Conservation (phyloP, 2,888 invertebrate species). For the Parthenolecanium corni region DNA sequence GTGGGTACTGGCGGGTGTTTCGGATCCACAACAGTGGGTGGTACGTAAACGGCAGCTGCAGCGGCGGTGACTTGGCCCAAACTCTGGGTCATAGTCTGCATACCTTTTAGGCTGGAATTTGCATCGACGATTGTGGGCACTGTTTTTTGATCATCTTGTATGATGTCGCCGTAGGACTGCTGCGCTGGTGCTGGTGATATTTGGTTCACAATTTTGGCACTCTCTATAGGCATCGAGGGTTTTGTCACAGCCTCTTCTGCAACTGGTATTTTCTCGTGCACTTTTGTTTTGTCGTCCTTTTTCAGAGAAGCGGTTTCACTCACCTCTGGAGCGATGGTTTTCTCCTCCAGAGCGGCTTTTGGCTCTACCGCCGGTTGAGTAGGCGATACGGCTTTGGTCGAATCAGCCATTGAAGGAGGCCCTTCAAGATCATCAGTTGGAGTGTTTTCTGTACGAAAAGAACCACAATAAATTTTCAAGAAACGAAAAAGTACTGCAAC, state of each 20-base stretch:
- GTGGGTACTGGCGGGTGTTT: neutral
- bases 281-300: too few species aligned
- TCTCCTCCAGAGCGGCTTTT: too few species aligned
- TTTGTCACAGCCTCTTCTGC: too few species aligned
- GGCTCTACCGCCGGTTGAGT: neutral
- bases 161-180: neutral
- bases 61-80: conserved; percentile 33
- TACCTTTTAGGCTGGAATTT: conserved; percentile 20
- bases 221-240: too few species aligned
- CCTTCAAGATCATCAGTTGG: neutral
- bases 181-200: neutral
- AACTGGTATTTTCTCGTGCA: too few species aligned
- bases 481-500: too few species aligned
- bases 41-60: conserved; percentile 39
- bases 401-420: neutral
- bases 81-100: conserved; percentile 21
- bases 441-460: neutral
- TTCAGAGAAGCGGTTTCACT: too few species aligned
- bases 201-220: too few species aligned
- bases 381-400: neutral
- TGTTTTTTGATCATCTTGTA: neutral
- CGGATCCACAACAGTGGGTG: conserved; percentile 36
- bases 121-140: neutral
- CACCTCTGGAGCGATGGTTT: too few species aligned
- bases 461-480: too few species aligned